Evolutionary conservation across 1,140 invertebrate genomes (phyloP).

Genomic region (Leguminivora glycinivorella): DNA sequence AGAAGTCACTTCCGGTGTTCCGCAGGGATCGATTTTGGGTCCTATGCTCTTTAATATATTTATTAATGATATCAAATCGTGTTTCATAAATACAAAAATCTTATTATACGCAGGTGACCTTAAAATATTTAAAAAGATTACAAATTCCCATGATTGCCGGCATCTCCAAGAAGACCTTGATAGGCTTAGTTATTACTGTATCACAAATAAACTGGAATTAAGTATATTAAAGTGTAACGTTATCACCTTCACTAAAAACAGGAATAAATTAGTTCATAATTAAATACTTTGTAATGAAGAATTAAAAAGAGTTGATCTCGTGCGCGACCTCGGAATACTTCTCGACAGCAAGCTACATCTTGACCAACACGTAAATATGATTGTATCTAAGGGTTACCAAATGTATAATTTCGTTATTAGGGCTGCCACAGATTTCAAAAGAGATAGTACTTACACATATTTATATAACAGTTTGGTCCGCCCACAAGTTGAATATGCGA

Average conservation of each 20-base stretch:
- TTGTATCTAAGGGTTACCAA: conserved; percentile 36
- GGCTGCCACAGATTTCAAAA: conserved; percentile 34
- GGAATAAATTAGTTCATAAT: background rate
- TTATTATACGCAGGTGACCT: conserved; percentile 50
- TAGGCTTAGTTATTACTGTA: conserved; percentile 37
- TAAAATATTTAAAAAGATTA: conserved; percentile 51
- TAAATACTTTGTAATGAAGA: conserved; percentile 23
- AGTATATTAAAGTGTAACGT: conserved; percentile 40
- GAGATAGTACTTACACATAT: conserved; percentile 16
- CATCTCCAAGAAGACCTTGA: conserved; percentile 38
- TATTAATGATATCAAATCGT: conserved; percentile 48
- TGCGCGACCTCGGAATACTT: conserved; percentile 38
- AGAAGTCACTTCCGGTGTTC: conserved; percentile 39
- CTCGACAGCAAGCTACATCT: conserved; percentile 38
- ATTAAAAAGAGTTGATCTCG: conserved; percentile 22
- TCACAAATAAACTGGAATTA: conserved; percentile 37
- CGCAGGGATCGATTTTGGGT: conserved; percentile 50
- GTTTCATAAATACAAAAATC: conserved; percentile 39
- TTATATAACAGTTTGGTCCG: conserved; percentile 33
- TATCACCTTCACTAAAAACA: conserved; percentile 47
- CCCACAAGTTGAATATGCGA: conserved; percentile 41
- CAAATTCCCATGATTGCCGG: conserved; percentile 30
- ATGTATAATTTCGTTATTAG: conserved; percentile 41
- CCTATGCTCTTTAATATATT: conserved; percentile 50
- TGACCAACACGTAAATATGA: conserved; percentile 34